phyloP scores from a whole-genome alignment of 2,113 vertebrate genomes.

The Odocoileus hemionus region DNA sequence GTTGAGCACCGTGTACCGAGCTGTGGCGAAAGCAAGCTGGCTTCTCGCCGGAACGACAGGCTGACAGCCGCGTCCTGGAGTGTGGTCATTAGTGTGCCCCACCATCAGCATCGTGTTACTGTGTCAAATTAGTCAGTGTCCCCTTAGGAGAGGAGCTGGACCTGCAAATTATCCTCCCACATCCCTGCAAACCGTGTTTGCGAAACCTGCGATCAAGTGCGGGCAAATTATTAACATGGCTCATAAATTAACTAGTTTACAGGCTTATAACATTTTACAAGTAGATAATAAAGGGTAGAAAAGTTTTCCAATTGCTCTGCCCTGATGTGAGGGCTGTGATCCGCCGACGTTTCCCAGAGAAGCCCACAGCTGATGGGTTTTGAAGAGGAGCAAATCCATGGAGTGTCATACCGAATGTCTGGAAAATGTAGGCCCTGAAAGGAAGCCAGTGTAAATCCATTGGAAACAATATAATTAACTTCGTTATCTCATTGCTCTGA shows the following conservation, averaged over 20 bases:
- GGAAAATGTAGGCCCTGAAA: constrained; percentile 69
- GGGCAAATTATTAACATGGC: constrained; percentile 81
- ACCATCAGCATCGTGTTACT: constrained; percentile 76
- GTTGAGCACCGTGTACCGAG: constrained; percentile 69
- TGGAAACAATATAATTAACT: constrained; percentile 80
- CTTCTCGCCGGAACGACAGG: constrained; percentile 73
- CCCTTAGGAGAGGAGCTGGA: constrained; percentile 74
- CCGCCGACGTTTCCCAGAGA: background rate
- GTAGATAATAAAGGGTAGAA: constrained; percentile 76
- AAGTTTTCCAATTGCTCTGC: constrained; percentile 61
- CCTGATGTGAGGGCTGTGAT: constrained; percentile 44
- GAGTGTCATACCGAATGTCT: constrained; percentile 58
- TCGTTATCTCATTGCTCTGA: constrained; percentile 78
- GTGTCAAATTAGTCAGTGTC: constrained; percentile 83
- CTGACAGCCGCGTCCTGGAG: constrained; percentile 78
- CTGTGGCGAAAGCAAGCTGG: constrained; percentile 65
- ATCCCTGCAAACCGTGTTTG: constrained; percentile 78
- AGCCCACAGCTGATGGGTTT: constrained; percentile 2
- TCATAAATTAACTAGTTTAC: constrained; percentile 83
- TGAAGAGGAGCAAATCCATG: background rate
- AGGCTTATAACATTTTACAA: constrained; percentile 81
- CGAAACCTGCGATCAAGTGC: constrained; percentile 75
- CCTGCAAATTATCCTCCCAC: constrained; percentile 80
- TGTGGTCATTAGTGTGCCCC: constrained; percentile 77
- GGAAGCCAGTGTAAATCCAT: constrained; percentile 76